Conservation (phyloP, 2,888 invertebrate genomes). For the Mesorhabditis spiculigera region DNA sequence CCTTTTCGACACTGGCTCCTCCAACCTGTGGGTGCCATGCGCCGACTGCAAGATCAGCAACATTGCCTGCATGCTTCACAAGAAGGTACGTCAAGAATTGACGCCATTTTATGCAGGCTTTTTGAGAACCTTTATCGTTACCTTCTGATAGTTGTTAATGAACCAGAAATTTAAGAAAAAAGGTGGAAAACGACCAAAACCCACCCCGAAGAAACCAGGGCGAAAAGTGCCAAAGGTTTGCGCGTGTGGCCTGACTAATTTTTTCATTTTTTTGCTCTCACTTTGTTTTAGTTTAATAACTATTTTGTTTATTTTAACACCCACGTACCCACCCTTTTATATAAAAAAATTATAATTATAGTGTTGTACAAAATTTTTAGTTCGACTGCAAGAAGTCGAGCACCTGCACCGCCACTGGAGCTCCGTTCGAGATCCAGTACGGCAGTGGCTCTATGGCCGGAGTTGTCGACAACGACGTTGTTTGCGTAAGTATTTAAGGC, state of each 20-base stretch:
- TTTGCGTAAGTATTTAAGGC: slow-evolving; percentile 57
- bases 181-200: too few relatives aligned
- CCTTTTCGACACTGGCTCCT: slow-evolving; percentile 91
- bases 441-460: slow-evolving; percentile 62
- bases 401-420: slow-evolving; percentile 81
- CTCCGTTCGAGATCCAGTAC: slow-evolving; percentile 65
- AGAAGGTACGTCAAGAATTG: too few relatives aligned
- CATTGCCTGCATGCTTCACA: slow-evolving; percentile 75
- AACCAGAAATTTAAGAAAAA: too few relatives aligned
- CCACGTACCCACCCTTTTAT: slow-evolving; percentile 6
- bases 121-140: too few relatives aligned
- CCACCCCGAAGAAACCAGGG: too few relatives aligned
- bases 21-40: slow-evolving; percentile 97
- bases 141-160: too few relatives aligned
- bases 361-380: too few relatives aligned
- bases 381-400: slow-evolving; percentile 82
- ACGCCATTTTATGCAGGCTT: too few relatives aligned
- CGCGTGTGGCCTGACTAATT: too few relatives aligned
- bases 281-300: background rate
- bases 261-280: too few relatives aligned
- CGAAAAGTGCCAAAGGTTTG: too few relatives aligned
- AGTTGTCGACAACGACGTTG: slow-evolving; percentile 61
- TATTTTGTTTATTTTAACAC: background rate
- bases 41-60: slow-evolving; percentile 81
- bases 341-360: too few relatives aligned